Percentiles rank a stretch among this genome's conserved stretches.
phyloP scores from a whole-genome alignment of 2,888 invertebrate genomes.

The Willowsia nigromaculata region DNA sequence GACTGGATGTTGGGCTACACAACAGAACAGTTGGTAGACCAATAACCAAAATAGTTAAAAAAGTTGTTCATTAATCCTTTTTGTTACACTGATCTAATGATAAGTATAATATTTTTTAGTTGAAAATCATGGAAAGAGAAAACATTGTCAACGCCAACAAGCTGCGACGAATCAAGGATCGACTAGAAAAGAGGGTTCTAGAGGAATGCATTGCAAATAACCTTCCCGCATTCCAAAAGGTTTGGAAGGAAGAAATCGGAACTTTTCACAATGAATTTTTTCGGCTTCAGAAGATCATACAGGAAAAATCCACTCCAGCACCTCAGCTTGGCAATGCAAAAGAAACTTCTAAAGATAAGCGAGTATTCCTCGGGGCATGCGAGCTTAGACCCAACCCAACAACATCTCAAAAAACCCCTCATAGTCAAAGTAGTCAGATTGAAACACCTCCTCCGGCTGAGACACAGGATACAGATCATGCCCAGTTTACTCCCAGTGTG shows the following conservation, averaged over 20 bases:
- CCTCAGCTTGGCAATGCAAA: neutral
- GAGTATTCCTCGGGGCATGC: neutral
- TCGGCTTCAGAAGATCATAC: slow-evolving; percentile 5
- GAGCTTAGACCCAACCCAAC: neutral
- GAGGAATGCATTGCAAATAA: neutral
- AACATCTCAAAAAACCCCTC: neutral
- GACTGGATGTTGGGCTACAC: slow-evolving; percentile 45
- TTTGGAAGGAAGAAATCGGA: slow-evolving; percentile 40
- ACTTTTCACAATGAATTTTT: slow-evolving; percentile 19
- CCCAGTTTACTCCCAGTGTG: neutral
- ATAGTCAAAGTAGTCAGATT: slow-evolving; percentile 1
- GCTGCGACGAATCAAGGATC: slow-evolving; percentile 34
- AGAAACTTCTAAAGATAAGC: neutral
- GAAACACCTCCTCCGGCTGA: neutral
- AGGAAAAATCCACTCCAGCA: neutral
- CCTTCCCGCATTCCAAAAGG: slow-evolving; percentile 38
- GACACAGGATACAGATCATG: neutral
- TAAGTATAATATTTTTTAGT: neutral
- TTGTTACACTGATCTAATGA: neutral
- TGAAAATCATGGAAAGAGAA: slow-evolving; percentile 52
- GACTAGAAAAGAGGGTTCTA: neutral
- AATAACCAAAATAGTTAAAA: too few relatives aligned
- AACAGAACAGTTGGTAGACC: slow-evolving; percentile 45
- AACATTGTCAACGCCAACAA: slow-evolving; percentile 42
- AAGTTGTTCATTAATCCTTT: neutral